Conservation (phyloP, 2,888 invertebrate genomes). For the Tribolium freemani region DNA sequence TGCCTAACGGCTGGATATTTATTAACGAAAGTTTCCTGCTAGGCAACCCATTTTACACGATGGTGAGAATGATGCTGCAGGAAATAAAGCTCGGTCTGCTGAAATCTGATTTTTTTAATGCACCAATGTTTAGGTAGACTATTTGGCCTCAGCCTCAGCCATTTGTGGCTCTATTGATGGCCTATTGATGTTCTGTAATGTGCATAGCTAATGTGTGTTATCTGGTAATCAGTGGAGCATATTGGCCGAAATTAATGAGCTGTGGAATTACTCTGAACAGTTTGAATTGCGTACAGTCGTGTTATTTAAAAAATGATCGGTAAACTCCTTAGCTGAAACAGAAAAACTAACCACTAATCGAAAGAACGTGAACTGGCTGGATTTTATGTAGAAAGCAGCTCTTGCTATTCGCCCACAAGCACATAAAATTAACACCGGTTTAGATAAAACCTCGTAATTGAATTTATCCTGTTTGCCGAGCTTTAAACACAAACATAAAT, state of each 20-base stretch:
- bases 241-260: not conserved
- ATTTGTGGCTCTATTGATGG: not conserved
- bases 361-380: not conserved
- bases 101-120: no score
- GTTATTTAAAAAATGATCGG: no score
- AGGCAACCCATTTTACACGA: slow-evolving; percentile 1
- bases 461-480: slow-evolving; percentile 19
- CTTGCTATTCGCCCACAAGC: not conserved
- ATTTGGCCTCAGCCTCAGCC: not conserved
- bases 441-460: slow-evolving; percentile 21
- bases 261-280: not conserved
- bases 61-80: not conserved
- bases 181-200: not conserved
- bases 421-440: slow-evolving; percentile 28
- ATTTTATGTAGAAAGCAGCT: not conserved
- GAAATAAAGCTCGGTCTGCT: not conserved
- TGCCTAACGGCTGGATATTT: not conserved
- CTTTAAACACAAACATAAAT: slow-evolving; percentile 21
- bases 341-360: not conserved
- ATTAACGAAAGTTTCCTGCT: not conserved
- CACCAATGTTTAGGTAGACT: not conserved
- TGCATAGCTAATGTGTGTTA: not conserved
- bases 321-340: not conserved
- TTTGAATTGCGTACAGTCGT: no score
- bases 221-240: not conserved